These are phyloP conservation scores for Tamandua tetradactyla DNA, from an alignment of 2,797 vertebrate genomes.

Conservation along the genomic window DNA sequence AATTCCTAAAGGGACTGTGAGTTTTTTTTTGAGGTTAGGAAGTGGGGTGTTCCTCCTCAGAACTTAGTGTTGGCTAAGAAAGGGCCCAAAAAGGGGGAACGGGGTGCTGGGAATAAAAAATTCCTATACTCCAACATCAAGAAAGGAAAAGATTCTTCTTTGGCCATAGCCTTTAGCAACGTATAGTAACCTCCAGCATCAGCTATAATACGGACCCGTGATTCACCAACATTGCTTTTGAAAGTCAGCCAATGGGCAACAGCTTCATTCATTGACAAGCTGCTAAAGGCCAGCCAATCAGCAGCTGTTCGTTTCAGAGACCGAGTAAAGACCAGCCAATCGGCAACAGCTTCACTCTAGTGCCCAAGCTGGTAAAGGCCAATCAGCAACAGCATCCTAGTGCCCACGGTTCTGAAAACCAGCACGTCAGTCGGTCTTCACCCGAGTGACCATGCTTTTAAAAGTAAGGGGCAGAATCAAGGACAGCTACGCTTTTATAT, in stretches of 20 bases:
- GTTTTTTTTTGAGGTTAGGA: neutral
- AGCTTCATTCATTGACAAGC: neutral
- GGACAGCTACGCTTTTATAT: accelerated
- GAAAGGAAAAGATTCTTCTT: neutral
- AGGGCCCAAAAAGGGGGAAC: neutral
- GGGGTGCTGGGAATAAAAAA: neutral
- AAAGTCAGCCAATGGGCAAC: neutral
- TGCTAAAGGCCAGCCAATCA: neutral
- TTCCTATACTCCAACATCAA: neutral
- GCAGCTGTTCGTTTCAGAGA: neutral
- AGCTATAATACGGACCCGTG: neutral
- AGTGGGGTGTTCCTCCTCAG: neutral
- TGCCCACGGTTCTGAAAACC: neutral
- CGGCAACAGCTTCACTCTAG: neutral
- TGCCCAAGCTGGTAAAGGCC: neutral
- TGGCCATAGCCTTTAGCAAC: neutral
- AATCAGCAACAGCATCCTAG: neutral
- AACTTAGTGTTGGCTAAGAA: neutral
- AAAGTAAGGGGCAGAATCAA: accelerated
- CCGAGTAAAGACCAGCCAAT: neutral
- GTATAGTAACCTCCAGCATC: neutral
- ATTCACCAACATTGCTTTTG: neutral
- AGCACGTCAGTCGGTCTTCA: neutral
- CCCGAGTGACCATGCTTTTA: accelerated
- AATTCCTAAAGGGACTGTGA: neutral